phyloP scores from a whole-genome alignment of 1,140 invertebrate species.

The Eueides isabella region DNA sequence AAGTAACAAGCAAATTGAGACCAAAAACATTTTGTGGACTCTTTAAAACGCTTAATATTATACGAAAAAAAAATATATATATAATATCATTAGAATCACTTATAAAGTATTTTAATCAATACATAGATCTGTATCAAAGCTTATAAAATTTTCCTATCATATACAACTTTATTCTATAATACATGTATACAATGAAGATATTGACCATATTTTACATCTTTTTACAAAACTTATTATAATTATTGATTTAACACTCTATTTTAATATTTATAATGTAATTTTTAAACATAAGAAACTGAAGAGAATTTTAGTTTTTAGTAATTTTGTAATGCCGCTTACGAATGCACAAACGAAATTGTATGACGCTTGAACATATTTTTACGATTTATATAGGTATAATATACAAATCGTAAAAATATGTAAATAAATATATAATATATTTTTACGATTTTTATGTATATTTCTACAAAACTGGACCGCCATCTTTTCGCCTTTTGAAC shows the following conservation, averaged over 20 bases:
- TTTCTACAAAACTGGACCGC: not conserved
- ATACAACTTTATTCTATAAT: slow-evolving; percentile 23
- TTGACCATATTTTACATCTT: slow-evolving; percentile 12
- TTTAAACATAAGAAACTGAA: slow-evolving; percentile 6
- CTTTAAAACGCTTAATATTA: not conserved
- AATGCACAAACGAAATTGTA: slow-evolving; percentile 34
- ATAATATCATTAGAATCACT: not conserved
- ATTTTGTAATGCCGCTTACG: slow-evolving; percentile 18
- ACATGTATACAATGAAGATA: slow-evolving; percentile 17
- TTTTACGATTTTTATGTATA: slow-evolving; percentile 1
- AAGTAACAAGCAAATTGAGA: slow-evolving; percentile 8
- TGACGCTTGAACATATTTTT: slow-evolving; percentile 13
- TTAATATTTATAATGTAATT: slow-evolving; percentile 14
- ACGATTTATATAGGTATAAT: not conserved
- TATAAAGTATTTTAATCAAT: not conserved
- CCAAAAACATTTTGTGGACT: slow-evolving; percentile 6
- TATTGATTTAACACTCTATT: not conserved
- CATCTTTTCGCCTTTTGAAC: slow-evolving; percentile 1
- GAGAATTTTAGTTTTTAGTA: not conserved
- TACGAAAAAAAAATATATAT: not conserved
- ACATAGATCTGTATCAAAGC: slow-evolving; percentile 18
- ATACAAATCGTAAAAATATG: too few relatives aligned
- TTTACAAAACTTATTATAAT: slow-evolving; percentile 9
- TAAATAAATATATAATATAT: too few relatives aligned
- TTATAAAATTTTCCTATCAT: slow-evolving; percentile 23